Base-by-base conservation (phyloP, 2,113 vertebrate species). In the Chloebia gouldiae region DNA sequence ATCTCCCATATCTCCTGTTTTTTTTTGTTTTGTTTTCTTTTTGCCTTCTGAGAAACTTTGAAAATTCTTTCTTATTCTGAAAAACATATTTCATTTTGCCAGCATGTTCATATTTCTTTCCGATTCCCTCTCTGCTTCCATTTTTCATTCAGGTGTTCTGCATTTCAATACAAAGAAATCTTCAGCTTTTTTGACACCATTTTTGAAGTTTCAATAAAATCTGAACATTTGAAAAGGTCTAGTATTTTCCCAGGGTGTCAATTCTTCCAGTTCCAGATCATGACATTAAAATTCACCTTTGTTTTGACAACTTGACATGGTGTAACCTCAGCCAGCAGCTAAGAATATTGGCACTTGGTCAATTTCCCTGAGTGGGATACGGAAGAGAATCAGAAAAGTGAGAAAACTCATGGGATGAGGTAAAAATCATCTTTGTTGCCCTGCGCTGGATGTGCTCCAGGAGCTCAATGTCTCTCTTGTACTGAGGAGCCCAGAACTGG, bases 1-100 rank as follows among this genome's bases (percentile, higher is more conserved):
- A 53, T 7, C 2, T 56, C 7, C 6, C 3, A 53, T 3, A 2
- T 47, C 8, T 45, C 4, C 9, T 60, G 5, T 0, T 28, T 23
- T 30, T 12, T n/a, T 50, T 30, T 12, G 6, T 12, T 60, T 47
- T 35, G 1, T 25, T 79, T 54, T 23, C 10, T 72, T 81, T 68
- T 78, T 88, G 17, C 2, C 1, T 39, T 76, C 18, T 53, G 40
- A 28, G 83, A 72, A 73, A 25, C 9, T 33, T 85, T 25, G 3
- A 65, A 60, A 86, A 50, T 37, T 78, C 10, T 73, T 92, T 79
- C 20, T 54, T 57, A 3, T 39, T 78, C 30, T 59, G 21, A 50
- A 78, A 80, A 65, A 33, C 0, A 27, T 53, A 7, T 64, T 77
- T 60, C 17, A 10, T 84, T 78, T 81, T 5, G 0, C 14, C 81